Evolutionary conservation across 2,113 vertebrate species (phyloP), one percentile per base, ranked within the genome.

Genomic region (Perognathus longimembris): DNA sequence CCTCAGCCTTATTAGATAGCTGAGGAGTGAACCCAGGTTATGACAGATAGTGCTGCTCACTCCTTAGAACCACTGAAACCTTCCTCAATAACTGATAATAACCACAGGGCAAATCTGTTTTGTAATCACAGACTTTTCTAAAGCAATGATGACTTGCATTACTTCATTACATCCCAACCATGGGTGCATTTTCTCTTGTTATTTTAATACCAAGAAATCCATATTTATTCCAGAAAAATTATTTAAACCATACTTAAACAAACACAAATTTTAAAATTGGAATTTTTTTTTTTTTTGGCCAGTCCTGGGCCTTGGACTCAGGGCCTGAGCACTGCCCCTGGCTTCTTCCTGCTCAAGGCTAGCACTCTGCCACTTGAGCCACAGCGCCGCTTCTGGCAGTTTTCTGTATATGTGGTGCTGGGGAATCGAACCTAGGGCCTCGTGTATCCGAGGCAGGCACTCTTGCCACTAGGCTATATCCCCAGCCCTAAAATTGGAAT

Each of bases 21-120:
- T 63, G 20, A 3, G 38, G 67, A 84, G 26, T 50, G 57, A 88
- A 30, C 73, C 21, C 79, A 89, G 92, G 86, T 82, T 59, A 75
- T 69, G 50, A 64, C 78, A 61, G 34, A 82, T 71, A n/a, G 38
- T 20, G 38, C 10, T 57, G 26, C n/a, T 84, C 50, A 50, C 21
- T 74, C 50, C 21, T 77, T 50, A 79, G 3, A 66, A n/a, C 40
- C 38, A 50, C 18, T 76, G 34, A 15, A 57, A 45, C 74, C 70
- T 74, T 92, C 76, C 61, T 82, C 22, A 57, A n/a, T n/a, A n/a
- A n/a, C n/a, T n/a, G 82, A 89, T 57, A 90, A 79, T 40, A 74
- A 82, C 28, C 59, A 8, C 18, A 64, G 22, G 38, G 59, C 57
- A 91, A 77, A 67, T 80, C 69, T 84, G n/a, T 63, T 85, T 67